Percentiles rank a stretch among this genome's conserved stretches.
These are phyloP conservation scores for Diadromus collaris DNA, from an alignment of 2,888 invertebrate genomes.

Conservation along the genomic window DNA sequence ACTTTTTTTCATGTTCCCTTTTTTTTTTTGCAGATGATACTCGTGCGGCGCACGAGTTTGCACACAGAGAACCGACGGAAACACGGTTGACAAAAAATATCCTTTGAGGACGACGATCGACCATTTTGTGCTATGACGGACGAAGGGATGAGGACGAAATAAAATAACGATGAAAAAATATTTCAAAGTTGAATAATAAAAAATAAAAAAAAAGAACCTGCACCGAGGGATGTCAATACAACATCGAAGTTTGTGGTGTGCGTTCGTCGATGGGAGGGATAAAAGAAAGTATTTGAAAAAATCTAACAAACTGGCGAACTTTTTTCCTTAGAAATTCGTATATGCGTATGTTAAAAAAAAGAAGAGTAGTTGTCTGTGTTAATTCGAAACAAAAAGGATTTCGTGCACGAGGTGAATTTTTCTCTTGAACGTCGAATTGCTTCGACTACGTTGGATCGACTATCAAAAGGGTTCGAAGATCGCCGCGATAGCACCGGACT, in stretches of 20 bases:
- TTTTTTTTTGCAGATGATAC: slow-evolving; percentile 3
- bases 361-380: background rate
- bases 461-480: background rate
- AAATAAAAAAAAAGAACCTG: background rate
- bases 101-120: slow-evolving; percentile 32
- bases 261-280: background rate
- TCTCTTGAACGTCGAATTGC: background rate
- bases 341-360: background rate
- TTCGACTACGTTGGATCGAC: background rate
- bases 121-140: slow-evolving; percentile 6
- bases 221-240: background rate
- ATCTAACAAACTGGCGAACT: background rate
- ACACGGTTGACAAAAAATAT: slow-evolving; percentile 15
- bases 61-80: background rate
- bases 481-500: background rate
- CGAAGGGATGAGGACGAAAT: background rate
- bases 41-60: background rate
- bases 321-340: background rate
- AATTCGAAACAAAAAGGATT: background rate
- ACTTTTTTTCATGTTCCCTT: background rate
- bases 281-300: background rate
- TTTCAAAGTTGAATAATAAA: slow-evolving; percentile 7
- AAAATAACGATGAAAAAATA: background rate
- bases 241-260: background rate
- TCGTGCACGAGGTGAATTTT: background rate